phyloP scores from a whole-genome alignment of 1,140 invertebrate genomes.

The Linepithema humile region DNA sequence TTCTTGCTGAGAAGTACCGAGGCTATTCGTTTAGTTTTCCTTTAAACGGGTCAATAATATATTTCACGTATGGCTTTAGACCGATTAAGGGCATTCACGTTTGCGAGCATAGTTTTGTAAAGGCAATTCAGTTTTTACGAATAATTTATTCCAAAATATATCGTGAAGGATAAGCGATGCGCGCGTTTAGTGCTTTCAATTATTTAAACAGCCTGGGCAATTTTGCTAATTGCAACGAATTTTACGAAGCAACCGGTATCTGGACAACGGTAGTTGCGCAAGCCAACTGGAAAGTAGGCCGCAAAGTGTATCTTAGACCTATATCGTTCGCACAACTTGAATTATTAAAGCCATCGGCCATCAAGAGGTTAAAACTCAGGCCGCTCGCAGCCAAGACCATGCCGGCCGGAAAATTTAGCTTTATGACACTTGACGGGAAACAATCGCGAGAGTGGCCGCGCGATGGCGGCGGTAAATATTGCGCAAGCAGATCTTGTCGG shows the following conservation, averaged over 20 bases:
- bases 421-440: constrained; percentile 50
- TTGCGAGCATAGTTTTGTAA: too few species aligned
- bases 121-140: too few species aligned
- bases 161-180: too few species aligned
- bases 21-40: neutral
- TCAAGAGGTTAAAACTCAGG: constrained; percentile 19
- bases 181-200: too few species aligned
- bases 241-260: too few species aligned
- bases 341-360: constrained; percentile 28
- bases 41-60: too few species aligned
- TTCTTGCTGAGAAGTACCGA: neutral
- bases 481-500: constrained; percentile 54
- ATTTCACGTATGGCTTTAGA: neutral
- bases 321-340: neutral
- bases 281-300: neutral
- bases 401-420: constrained; percentile 48
- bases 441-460: constrained; percentile 44
- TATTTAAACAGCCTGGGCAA: too few species aligned
- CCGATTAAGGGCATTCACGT: neutral
- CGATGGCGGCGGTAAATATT: constrained; percentile 45
- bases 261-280: too few species aligned
- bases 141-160: too few species aligned
- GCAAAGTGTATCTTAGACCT: neutral
- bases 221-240: too few species aligned
- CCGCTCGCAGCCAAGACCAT: constrained; percentile 3